These are phyloP conservation scores for Micromys minutus DNA, from an alignment of 2,113 vertebrate species.

Conservation along the genomic window DNA sequence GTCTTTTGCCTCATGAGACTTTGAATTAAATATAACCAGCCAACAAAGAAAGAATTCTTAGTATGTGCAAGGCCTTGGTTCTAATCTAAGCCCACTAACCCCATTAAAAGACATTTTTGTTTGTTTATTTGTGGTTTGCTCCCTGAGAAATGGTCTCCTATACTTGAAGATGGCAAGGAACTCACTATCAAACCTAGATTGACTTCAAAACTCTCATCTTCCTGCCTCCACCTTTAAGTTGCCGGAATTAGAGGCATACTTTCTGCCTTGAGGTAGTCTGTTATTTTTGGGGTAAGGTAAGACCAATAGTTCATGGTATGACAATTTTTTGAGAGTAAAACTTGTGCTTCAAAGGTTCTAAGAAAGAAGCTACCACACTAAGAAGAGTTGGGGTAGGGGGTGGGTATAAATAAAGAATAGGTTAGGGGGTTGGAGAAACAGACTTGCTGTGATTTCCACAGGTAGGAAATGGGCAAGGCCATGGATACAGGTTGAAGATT, in stretches of 20 bases:
- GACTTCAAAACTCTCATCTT: no score
- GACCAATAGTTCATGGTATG: no score
- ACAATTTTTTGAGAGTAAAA: no score
- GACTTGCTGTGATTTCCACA: not conserved
- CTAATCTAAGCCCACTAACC: not conserved
- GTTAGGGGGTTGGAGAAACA: no score
- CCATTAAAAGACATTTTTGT: not conserved
- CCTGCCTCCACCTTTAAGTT: no score
- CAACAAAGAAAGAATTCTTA: not conserved
- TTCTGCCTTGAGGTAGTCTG: not conserved
- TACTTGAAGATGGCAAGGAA: not conserved
- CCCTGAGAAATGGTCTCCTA: not conserved
- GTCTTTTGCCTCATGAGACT: not conserved
- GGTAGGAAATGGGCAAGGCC: not conserved
- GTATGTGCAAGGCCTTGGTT: not conserved
- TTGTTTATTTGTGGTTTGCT: not conserved
- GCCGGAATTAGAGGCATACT: not conserved
- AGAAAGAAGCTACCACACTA: no score
- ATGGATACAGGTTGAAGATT: not conserved
- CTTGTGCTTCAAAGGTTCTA: no score
- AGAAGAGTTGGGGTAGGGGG: no score
- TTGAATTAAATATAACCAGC: not conserved
- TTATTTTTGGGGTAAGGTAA: no score
- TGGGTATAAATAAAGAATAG: no score
- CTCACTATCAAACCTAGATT: no score